phyloP scores from a whole-genome alignment of 2,113 vertebrate genomes.

The Microtus montanus region DNA sequence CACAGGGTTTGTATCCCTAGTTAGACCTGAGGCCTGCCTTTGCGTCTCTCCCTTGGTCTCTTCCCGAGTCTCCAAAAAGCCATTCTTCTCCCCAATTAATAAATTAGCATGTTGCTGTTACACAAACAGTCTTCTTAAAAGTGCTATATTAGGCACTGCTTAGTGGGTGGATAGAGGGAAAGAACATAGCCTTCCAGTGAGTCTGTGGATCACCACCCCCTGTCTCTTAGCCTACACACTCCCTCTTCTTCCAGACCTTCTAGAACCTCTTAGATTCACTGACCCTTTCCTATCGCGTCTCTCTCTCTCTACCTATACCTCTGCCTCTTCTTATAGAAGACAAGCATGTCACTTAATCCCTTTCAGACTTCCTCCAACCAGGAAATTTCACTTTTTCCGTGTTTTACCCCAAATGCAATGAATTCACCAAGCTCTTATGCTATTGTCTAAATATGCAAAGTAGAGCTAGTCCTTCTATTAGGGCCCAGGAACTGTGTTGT shows the following conservation, averaged over 20 bases:
- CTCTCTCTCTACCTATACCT: not conserved
- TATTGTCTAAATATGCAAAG: not conserved
- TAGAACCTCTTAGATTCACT: not conserved
- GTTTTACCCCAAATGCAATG: not conserved
- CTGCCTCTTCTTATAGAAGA: not conserved
- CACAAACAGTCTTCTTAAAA: slow-evolving; percentile 33
- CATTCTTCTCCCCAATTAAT: slow-evolving; percentile 45
- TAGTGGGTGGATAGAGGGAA: slow-evolving; percentile 32
- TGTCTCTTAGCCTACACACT: not conserved
- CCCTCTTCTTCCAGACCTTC: not conserved
- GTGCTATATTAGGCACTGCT: slow-evolving; percentile 11
- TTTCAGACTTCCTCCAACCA: not conserved
- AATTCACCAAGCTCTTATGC: not conserved
- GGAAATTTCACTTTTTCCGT: not conserved
- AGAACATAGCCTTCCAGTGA: slow-evolving; percentile 33
- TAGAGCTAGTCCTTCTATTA: not conserved
- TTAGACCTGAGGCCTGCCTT: not conserved
- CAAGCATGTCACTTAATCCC: not conserved
- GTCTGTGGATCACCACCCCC: slow-evolving; percentile 21
- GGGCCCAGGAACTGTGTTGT: not conserved
- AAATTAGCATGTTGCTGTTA: not conserved
- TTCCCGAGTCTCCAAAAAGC: slow-evolving; percentile 32
- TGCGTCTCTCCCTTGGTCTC: slow-evolving; percentile 29
- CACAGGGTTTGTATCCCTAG: not conserved
- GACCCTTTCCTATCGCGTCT: not conserved